Evolutionary conservation across 2,888 invertebrate genomes (phyloP), one percentile per base, ranked within the genome.

Genomic region (Lasioglossum leucozonium): DNA sequence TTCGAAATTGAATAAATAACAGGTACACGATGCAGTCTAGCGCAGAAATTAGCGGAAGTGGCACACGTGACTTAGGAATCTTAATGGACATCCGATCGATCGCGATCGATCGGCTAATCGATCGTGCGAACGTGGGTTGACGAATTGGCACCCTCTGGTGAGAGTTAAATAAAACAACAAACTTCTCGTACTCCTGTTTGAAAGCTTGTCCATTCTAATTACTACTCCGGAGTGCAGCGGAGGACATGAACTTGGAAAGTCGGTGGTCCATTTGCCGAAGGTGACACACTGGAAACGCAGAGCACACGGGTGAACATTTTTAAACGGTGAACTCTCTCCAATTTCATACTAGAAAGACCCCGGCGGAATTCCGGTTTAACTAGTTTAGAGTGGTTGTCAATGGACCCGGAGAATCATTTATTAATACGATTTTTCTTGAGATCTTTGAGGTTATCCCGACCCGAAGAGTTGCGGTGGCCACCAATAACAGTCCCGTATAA

Each of bases 161-260:
- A 81, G 81, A 86, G 84, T 44, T 73, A 77, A 69, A 62, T 77
- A 40, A 74, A 55, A 16, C 10, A 40, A 72, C 34, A 58, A 58
- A 55, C 34, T 42, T 40, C 26, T 11, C 4, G 58, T n/a, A 51
- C 62, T 77, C 81, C 58, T 72, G 62, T 40, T 72, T 30, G 85
- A 77, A 77, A 85, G 79, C 77, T 55, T 77, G 80, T 84, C 84
- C 71, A 85, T 83, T 83, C 79, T 83, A 85, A 85, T 85, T 85
- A 85, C 72, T n/a, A 51, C 69, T 47, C 42, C 16, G 26, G 26
- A 72, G 51, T 78, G 74, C 58, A 69, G n/a, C 71, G 72, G 55
- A 34, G 40, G 62, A 78, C 82, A 47, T 73, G 87, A 86, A 72
- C 85, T 81, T 88, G 83, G 88, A 88, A 88, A 88, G 86, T 88